phyloP scores from a whole-genome alignment of 2,797 vertebrate genomes.

The Hylomyscus alleni region DNA sequence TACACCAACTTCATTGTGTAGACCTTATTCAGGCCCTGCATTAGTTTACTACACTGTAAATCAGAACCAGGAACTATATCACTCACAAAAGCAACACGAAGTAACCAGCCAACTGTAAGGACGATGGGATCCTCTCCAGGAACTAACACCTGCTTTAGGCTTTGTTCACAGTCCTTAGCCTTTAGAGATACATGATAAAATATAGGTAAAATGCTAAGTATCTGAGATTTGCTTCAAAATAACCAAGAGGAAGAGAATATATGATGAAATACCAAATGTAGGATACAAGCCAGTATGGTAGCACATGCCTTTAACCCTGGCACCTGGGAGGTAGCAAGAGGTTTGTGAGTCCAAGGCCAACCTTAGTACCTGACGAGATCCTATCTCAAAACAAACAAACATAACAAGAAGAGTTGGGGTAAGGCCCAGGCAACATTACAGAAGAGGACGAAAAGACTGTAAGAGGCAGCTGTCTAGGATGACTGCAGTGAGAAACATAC shows the following conservation, averaged over 20 bases:
- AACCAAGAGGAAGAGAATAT: not conserved
- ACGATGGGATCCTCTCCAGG: not conserved
- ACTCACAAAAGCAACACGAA: not conserved
- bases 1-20: not conserved
- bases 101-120: conserved; percentile 19
- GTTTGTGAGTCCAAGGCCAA: not conserved
- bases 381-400: not conserved
- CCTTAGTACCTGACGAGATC: not conserved
- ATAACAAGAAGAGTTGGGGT: not conserved
- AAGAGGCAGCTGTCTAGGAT: not conserved
- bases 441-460: not conserved
- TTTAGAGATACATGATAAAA: conserved; percentile 12
- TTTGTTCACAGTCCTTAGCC: not conserved
- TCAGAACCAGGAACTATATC: not conserved
- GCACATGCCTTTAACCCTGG: not conserved
- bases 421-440: not conserved
- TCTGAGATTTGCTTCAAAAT: conserved; percentile 53
- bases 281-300: not conserved
- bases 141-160: conserved; percentile 41
- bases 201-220: conserved; percentile 4
- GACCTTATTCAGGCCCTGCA: not conserved
- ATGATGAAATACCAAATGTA: not conserved
- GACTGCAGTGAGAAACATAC: not conserved
- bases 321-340: not conserved
- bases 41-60: not conserved